These are phyloP conservation scores for Iguana delicatissima DNA, from an alignment of 2,797 vertebrate species.

Conservation along the genomic window DNA sequence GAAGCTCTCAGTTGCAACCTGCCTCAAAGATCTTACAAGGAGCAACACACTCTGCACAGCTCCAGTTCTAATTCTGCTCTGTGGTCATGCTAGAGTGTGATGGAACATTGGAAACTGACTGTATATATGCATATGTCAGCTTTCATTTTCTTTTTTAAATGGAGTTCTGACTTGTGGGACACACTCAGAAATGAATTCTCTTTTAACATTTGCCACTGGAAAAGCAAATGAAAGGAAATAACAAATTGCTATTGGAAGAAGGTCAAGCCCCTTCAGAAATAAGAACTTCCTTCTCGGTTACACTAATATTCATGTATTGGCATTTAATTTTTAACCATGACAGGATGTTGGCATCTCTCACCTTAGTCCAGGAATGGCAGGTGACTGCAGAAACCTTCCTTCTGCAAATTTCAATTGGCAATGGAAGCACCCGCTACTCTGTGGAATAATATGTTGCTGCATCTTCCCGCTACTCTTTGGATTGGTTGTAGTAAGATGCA, in stretches of 20 bases:
- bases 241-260: constrained; percentile 48
- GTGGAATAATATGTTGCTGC: not conserved
- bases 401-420: constrained; percentile 59
- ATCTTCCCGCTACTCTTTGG: not conserved
- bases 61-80: too few relatives aligned
- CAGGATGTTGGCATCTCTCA: constrained; percentile 40
- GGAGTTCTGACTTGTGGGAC: constrained; percentile 21
- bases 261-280: constrained; percentile 44
- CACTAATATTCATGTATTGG: constrained; percentile 65
- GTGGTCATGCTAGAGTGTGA: too few relatives aligned
- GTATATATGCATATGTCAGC: too few relatives aligned
- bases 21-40: too few relatives aligned
- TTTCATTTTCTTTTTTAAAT: too few relatives aligned
- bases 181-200: constrained; percentile 36
- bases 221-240: constrained; percentile 37
- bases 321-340: constrained; percentile 69
- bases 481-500: too few relatives aligned
- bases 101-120: too few relatives aligned
- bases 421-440: constrained; percentile 15
- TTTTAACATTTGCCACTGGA: constrained; percentile 25
- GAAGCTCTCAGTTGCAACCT: too few relatives aligned
- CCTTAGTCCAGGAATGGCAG: constrained; percentile 44
- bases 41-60: too few relatives aligned
- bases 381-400: constrained; percentile 37
- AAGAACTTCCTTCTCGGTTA: constrained; percentile 39